Evolutionary conservation across 2,888 invertebrate genomes (phyloP).

Genomic region (Chalcis sispes): DNA sequence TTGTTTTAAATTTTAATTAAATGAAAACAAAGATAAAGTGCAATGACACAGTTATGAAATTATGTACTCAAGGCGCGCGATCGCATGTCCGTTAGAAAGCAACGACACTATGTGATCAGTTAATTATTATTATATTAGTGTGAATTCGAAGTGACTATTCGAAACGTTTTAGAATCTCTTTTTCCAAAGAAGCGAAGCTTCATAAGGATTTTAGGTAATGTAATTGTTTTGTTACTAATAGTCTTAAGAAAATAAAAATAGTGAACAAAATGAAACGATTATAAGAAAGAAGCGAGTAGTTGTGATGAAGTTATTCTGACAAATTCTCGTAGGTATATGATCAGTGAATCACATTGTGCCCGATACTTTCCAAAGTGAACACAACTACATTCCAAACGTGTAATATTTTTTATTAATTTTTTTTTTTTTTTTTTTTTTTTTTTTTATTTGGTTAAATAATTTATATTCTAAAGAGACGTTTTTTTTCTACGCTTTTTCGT

Average conservation of each 20-base stretch:
- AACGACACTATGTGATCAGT: constrained; percentile 56
- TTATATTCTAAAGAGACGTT: constrained; percentile 45
- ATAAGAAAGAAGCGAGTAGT: constrained; percentile 46
- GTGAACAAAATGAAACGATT: constrained; percentile 36
- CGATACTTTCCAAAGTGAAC: constrained; percentile 56
- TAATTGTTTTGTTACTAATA: constrained; percentile 54
- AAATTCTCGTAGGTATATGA: constrained; percentile 43
- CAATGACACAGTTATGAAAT: constrained; percentile 51
- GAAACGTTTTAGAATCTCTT: constrained; percentile 57
- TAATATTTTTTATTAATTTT: constrained; percentile 38
- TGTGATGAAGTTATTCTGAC: constrained; percentile 51
- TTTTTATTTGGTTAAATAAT: constrained; percentile 42
- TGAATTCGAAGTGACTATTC: constrained; percentile 50
- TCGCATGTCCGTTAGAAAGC: constrained; percentile 51
- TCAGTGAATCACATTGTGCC: constrained; percentile 49
- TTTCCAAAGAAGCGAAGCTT: constrained; percentile 59
- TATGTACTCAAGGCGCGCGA: constrained; percentile 52
- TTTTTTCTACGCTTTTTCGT: constrained; percentile 53
- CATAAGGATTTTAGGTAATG: constrained; percentile 54
- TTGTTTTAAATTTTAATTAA: constrained; percentile 39
- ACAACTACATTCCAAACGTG: constrained; percentile 56
- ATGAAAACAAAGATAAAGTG: constrained; percentile 40
- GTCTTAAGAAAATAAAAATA: constrained; percentile 45
- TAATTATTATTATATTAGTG: constrained; percentile 45
- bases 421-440: constrained; percentile 20